These are phyloP conservation scores for Anthrax anthrax DNA, from an alignment of 2,888 invertebrate genomes.

Conservation along the genomic window DNA sequence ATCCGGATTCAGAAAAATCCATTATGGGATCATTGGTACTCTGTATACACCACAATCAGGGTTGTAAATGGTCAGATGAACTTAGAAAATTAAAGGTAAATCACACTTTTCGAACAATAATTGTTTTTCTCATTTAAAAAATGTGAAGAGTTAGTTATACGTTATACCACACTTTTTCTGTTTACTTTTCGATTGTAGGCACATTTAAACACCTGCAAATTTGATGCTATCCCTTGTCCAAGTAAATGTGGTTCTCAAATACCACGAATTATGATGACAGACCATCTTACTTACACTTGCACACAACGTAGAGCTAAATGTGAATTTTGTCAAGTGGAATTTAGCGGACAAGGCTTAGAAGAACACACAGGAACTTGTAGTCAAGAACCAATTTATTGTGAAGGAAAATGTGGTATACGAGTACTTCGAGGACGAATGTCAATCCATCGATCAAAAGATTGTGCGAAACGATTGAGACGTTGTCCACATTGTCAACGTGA, in stretches of 20 bases:
- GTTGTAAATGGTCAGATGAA: conserved; percentile 91
- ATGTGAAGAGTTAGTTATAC: too few species aligned
- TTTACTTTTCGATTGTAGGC: conserved; percentile 41
- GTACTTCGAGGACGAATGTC: conserved; percentile 71
- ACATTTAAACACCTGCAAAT: conserved; percentile 84
- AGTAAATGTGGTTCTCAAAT: conserved; percentile 89
- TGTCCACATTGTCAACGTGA: conserved; percentile 78
- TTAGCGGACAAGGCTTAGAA: conserved; percentile 79
- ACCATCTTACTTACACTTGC: conserved; percentile 85
- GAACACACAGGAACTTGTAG: conserved; percentile 78
- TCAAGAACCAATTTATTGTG: conserved; percentile 85
- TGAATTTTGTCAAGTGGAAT: conserved; percentile 82
- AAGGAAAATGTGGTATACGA: conserved; percentile 86
- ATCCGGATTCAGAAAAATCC: conserved; percentile 81
- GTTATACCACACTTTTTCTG: too few species aligned
- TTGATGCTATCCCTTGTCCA: conserved; percentile 81
- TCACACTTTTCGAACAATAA: too few species aligned
- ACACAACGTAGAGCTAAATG: conserved; percentile 73
- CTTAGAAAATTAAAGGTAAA: conserved; percentile 76
- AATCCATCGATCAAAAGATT: conserved; percentile 76
- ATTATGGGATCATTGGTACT: conserved; percentile 89
- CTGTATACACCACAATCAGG: conserved; percentile 89
- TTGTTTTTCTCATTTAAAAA: too few species aligned
- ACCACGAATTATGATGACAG: conserved; percentile 82
- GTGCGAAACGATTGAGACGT: conserved; percentile 73